Base-by-base conservation (phyloP, 2,888 invertebrate genomes). In the Gibbula magus region DNA sequence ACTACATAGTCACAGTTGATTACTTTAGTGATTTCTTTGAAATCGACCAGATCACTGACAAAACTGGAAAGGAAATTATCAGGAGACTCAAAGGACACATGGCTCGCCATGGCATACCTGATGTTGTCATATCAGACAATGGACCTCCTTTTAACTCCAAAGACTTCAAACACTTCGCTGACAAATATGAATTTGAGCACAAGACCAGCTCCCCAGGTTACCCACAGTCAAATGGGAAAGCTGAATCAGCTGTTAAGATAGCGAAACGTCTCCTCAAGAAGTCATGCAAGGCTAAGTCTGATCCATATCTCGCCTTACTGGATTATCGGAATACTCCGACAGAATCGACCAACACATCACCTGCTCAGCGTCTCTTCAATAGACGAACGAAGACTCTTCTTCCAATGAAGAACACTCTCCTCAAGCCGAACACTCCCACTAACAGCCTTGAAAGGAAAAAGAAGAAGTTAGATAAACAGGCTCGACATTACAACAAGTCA, bases 321-420 rank as follows among this genome's bases (percentile, higher is more conserved):
- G 82, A 86, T 22, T 83, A 81, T 45, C 66, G 81, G n/a, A 84
- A 84, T 74, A 35, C n/a, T n/a, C n/a, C n/a, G n/a, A n/a, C n/a
- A n/a, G n/a, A n/a, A n/a, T n/a, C n/a, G n/a, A n/a, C n/a, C n/a
- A n/a, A n/a, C n/a, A n/a, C n/a, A n/a, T n/a, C n/a, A n/a, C n/a
- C n/a, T n/a, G n/a, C n/a, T n/a, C n/a, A n/a, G n/a, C n/a, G n/a
- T n/a, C n/a, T n/a, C n/a, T n/a, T n/a, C n/a, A n/a, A n/a, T n/a
- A n/a, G n/a, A n/a, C n/a, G n/a, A n/a, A n/a, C n/a, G n/a, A n/a
- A n/a, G n/a, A n/a, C n/a, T n/a, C n/a, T n/a, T n/a, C n/a, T n/a
- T n/a, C n/a, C n/a, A n/a, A n/a, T n/a, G n/a, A n/a, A n/a, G n/a
- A n/a, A n/a, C n/a, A n/a, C n/a, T n/a, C n/a, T n/a, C n/a, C n/a